These are phyloP conservation scores for Vireo altiloquus DNA, from an alignment of 2,113 vertebrate genomes.

Conservation along the genomic window DNA sequence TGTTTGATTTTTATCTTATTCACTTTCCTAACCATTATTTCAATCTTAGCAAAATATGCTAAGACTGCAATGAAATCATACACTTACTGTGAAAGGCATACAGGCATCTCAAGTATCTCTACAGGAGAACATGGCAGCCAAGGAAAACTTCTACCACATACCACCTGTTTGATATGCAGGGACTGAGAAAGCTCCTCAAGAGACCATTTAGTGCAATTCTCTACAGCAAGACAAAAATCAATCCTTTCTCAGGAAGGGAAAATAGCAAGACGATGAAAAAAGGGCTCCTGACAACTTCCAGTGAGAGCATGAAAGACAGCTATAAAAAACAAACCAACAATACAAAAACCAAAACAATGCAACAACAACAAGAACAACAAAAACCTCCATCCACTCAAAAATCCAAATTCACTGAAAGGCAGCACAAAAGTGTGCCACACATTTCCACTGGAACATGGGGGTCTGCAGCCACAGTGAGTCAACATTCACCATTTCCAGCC, in stretches of 20 bases:
- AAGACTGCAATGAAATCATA: background rate
- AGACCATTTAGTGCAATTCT: background rate
- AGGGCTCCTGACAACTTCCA: background rate
- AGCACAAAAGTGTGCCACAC: background rate
- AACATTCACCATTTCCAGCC: background rate
- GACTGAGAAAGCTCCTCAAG: background rate
- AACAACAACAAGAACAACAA: background rate
- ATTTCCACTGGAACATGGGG: background rate
- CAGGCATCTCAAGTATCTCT: background rate
- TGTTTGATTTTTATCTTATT: background rate
- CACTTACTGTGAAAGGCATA: background rate
- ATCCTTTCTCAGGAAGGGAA: background rate
- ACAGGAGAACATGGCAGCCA: background rate
- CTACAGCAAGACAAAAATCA: background rate
- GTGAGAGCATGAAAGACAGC: background rate
- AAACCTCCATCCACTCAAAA: background rate
- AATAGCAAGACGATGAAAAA: background rate
- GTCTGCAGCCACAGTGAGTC: background rate
- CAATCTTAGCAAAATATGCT: background rate
- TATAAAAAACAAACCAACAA: background rate
- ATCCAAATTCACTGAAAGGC: background rate
- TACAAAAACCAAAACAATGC: background rate
- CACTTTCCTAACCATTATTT: background rate
- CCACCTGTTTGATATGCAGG: background rate
- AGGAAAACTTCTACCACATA: background rate